phyloP scores from a whole-genome alignment of 2,113 vertebrate species.

The Anas platyrhynchos region DNA sequence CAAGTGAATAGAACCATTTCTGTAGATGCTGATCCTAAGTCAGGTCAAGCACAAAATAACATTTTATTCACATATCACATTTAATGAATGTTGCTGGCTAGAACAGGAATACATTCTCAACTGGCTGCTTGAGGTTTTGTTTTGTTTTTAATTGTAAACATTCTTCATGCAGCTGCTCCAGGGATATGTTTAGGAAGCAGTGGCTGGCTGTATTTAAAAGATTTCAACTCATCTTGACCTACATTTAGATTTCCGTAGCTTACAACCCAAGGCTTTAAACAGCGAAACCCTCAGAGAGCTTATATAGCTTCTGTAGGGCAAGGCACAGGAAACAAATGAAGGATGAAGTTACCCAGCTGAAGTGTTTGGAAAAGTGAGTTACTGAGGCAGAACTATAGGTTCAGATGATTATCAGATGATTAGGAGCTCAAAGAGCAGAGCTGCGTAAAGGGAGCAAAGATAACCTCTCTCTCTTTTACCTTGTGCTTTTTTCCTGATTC shows the following conservation, averaged over 20 bases:
- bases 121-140: background rate
- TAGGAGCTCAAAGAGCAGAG: slow-evolving; percentile 16
- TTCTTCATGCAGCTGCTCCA: slow-evolving; percentile 44
- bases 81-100: background rate
- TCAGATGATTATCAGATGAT: slow-evolving; percentile 67
- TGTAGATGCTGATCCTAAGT: background rate
- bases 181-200: slow-evolving; percentile 37
- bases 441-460: slow-evolving; percentile 4
- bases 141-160: slow-evolving; percentile 40
- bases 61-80: background rate
- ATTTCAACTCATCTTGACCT: slow-evolving; percentile 53
- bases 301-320: slow-evolving; percentile 52
- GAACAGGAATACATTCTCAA: slow-evolving; percentile 7
- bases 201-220: slow-evolving; percentile 18
- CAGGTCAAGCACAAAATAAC: background rate
- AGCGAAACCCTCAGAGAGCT: slow-evolving; percentile 35
- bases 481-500: background rate
- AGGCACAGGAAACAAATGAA: slow-evolving; percentile 27
- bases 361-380: slow-evolving; percentile 45
- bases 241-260: slow-evolving; percentile 36
- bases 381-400: slow-evolving; percentile 19
- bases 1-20: background rate
- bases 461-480: background rate
- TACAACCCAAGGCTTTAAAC: background rate
- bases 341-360: slow-evolving; percentile 59